These are phyloP conservation scores for Tapirus indicus DNA, from an alignment of 2,797 vertebrate species.

Conservation along the genomic window DNA sequence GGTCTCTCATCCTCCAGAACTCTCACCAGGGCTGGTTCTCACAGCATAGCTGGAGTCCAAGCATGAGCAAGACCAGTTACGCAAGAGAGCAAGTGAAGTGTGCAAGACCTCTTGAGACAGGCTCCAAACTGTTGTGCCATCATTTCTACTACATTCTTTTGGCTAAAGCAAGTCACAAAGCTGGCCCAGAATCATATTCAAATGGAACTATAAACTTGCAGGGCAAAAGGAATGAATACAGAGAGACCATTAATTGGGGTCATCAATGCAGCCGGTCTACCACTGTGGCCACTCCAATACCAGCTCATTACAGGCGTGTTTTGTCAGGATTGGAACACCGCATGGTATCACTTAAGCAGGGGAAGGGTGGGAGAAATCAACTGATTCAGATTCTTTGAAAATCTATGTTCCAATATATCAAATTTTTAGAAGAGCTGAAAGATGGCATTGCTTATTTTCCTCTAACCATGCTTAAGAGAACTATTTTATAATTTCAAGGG, in stretches of 20 bases:
- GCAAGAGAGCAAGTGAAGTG: background rate
- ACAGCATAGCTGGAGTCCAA: background rate
- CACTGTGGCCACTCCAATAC: background rate
- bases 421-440: background rate
- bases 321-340: background rate
- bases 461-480: background rate
- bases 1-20: background rate
- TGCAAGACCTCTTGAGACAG: background rate
- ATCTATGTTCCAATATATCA: background rate
- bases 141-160: background rate
- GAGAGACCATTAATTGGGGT: background rate
- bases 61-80: background rate
- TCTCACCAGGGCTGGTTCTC: background rate
- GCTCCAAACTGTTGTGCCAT: background rate
- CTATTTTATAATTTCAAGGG: background rate
- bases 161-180: background rate
- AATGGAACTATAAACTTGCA: background rate
- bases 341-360: background rate
- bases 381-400: background rate
- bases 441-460: background rate
- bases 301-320: background rate
- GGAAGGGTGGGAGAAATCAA: background rate
- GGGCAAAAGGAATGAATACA: background rate
- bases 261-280: background rate
- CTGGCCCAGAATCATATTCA: background rate